A percentile compares a stretch with the other conserved stretches of the same genome.
phyloP scores from a whole-genome alignment of 2,797 vertebrate species.

The Spondyliosoma cantharus region DNA sequence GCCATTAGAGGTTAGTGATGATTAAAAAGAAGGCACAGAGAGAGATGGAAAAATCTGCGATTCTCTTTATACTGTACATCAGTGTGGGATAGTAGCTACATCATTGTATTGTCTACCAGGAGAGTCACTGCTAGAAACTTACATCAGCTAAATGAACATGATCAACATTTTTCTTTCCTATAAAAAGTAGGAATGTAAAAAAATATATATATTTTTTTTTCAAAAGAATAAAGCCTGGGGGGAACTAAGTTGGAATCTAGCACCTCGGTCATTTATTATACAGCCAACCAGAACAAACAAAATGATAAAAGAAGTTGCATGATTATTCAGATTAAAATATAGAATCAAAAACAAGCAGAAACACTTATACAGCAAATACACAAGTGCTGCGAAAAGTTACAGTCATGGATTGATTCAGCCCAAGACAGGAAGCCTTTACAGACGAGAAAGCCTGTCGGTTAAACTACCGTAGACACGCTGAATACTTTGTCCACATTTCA shows the following conservation, averaged over 20 bases:
- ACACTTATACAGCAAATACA: background rate
- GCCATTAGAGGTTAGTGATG: background rate
- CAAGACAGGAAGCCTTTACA: background rate
- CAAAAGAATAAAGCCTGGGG: conserved; percentile 14
- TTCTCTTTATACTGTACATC: no score
- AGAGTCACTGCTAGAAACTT: background rate
- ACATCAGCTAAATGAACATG: background rate
- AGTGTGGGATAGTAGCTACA: background rate
- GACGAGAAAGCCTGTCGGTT: background rate
- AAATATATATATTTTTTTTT: no score
- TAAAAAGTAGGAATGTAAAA: background rate
- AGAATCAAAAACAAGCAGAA: background rate
- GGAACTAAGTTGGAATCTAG: background rate
- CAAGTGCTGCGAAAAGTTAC: background rate
- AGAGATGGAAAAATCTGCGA: background rate
- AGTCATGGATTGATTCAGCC: background rate
- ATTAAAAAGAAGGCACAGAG: background rate
- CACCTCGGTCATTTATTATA: background rate
- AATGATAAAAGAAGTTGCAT: conserved; percentile 1
- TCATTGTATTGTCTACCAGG: background rate
- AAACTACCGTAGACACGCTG: background rate
- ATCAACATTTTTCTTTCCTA: background rate
- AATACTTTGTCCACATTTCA: conserved; percentile 1
- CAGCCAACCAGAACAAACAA: background rate
- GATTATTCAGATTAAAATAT: background rate